Base-by-base conservation (phyloP, 2,888 invertebrate species). In the Aphrophora alni region DNA sequence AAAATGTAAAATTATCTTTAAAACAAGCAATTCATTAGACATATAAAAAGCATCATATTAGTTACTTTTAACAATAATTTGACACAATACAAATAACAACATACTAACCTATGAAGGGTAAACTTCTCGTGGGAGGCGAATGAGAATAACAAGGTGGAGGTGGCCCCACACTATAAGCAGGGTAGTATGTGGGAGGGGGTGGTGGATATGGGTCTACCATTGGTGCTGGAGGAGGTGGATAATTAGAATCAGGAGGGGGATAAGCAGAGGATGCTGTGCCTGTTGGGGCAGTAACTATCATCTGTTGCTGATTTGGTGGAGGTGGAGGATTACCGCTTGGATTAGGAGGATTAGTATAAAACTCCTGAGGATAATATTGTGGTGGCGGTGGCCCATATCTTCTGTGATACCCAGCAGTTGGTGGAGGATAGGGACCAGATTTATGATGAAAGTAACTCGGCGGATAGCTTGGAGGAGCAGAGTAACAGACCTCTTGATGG, bases 81-180 rank as follows among this genome's bases (percentile, higher is more conserved):
- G n/a, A n/a, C n/a, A n/a, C n/a, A n/a, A n/a, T n/a, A n/a, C n/a
- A n/a, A n/a, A n/a, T n/a, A n/a, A n/a, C n/a, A n/a, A 44, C 81
- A 38, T 86, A 90, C 91, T 90, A 86, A 93, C 93, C 92, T 87
- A 93, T 91, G 88, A 91, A 93, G 80, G 92, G 91, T 88, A 93
- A 90, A 78, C 88, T 87, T 87, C 92, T 90, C 87, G 93, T 90
- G 85, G 93, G 90, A 83, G 95, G 91, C 83, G 92, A 89, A 85
- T 90, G 90, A 27, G 89, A 87, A 85, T 92, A 92, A 87, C 92
- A 92, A 83, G 88, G 87, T 1, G 88, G 88, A n/a, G 88, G 87
- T n/a, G 89, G 88, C n/a, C 87, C 88, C 3, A 88, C 87, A 76
- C 88, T 88, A 84, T 88, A 88, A 38, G 86, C 88, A 26, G 81